These are phyloP conservation scores for Whitmania pigra DNA, from an alignment of 1,140 invertebrate species.

Conservation along the genomic window DNA sequence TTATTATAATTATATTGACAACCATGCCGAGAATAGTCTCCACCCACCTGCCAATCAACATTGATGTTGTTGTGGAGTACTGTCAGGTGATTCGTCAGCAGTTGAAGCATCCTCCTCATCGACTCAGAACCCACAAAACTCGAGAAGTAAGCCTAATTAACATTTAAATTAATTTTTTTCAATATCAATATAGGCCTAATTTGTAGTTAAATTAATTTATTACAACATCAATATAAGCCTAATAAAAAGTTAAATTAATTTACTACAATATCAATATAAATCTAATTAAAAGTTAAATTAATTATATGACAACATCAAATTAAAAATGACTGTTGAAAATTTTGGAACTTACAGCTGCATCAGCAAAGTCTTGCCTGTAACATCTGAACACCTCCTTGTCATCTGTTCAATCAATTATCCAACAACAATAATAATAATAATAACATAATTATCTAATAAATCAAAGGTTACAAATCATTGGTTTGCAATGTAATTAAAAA, in stretches of 20 bases:
- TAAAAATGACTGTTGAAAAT: neutral
- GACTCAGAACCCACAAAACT: too few relatives aligned
- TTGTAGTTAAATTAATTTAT: conserved; percentile 14
- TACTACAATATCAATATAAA: too few relatives aligned
- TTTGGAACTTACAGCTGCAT: conserved; percentile 43
- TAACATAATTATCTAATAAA: too few relatives aligned
- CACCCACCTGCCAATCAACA: too few relatives aligned
- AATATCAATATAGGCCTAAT: conserved; percentile 28
- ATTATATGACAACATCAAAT: too few relatives aligned
- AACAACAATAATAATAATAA: neutral
- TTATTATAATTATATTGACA: neutral
- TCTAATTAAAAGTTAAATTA: too few relatives aligned
- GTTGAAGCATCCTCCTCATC: too few relatives aligned
- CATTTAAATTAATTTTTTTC: conserved; percentile 25
- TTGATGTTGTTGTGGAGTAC: too few relatives aligned
- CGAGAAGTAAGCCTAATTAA: neutral
- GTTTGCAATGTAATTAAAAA: too few relatives aligned
- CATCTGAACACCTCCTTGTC: conserved; percentile 73
- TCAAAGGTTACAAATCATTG: too few relatives aligned
- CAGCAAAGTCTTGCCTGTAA: conserved; percentile 77
- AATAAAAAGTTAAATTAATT: conserved; percentile 16
- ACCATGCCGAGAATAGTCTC: conserved; percentile 12
- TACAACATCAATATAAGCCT: too few relatives aligned
- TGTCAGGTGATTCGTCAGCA: too few relatives aligned
- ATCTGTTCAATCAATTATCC: conserved; percentile 44